Evolutionary conservation across 2,797 vertebrate species (phyloP).

Genomic region (Sebastolobus alascanus): DNA sequence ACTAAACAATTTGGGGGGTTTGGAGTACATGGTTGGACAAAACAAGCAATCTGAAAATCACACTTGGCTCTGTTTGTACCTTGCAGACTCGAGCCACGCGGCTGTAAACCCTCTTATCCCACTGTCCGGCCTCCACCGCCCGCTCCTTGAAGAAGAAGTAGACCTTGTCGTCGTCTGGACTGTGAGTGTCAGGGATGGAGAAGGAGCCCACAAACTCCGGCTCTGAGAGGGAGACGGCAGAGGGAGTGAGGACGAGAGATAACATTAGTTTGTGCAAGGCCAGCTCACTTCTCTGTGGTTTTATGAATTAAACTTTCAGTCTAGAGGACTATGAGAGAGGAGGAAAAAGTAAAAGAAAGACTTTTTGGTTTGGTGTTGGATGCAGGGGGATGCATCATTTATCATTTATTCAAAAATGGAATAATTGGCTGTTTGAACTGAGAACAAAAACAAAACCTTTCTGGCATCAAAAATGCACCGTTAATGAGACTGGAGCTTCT

Average conservation of each 20-base stretch:
- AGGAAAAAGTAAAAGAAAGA: background rate
- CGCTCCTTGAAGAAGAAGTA: slow-evolving; percentile 91
- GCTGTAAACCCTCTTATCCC: slow-evolving; percentile 87
- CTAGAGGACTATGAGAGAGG: background rate
- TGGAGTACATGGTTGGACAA: too few species aligned
- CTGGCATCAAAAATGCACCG: rapidly evolving
- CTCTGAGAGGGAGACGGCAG: slow-evolving; percentile 70
- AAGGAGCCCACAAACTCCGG: slow-evolving; percentile 86
- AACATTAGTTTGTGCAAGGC: background rate
- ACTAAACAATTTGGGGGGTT: too few species aligned
- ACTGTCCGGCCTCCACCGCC: slow-evolving; percentile 86
- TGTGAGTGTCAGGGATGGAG: slow-evolving; percentile 89
- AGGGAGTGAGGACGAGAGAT: background rate
- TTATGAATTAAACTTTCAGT: background rate
- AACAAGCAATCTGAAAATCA: too few species aligned
- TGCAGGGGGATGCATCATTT: rapidly evolving
- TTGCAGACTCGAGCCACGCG: slow-evolving; percentile 92
- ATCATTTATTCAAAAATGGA: background rate
- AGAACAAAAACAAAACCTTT: background rate
- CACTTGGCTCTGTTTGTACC: slow-evolving; percentile 68
- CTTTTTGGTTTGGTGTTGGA: rapidly evolving
- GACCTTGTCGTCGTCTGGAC: slow-evolving; percentile 88
- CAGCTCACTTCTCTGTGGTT: background rate
- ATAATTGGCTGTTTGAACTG: too few species aligned
- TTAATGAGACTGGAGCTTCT: slow-evolving; percentile 19